Evolutionary conservation across 2,888 invertebrate species (phyloP).

Genomic region (Dolomedes plantarius): DNA sequence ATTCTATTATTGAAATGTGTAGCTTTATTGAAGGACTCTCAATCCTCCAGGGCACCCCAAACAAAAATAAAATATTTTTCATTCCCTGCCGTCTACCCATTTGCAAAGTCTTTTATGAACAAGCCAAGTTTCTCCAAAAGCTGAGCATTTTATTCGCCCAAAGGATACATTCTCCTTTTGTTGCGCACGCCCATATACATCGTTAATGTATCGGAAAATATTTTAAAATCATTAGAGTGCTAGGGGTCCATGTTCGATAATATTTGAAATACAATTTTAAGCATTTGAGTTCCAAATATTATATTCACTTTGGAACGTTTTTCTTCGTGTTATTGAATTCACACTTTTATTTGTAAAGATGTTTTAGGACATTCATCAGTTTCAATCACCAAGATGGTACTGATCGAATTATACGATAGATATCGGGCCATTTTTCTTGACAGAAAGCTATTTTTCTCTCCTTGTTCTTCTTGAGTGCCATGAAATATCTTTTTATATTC

Average conservation of each 20-base stretch:
- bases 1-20: conserved; percentile 3
- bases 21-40: background rate
- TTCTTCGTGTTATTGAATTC: too few species aligned
- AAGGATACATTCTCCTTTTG: background rate
- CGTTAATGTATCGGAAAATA: background rate
- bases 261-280: background rate
- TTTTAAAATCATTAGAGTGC: conserved; percentile 6
- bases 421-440: too few species aligned
- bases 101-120: background rate
- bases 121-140: background rate
- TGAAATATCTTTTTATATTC: too few species aligned
- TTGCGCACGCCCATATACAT: background rate
- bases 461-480: too few species aligned
- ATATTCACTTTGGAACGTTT: too few species aligned
- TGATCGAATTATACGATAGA: too few species aligned
- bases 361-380: too few species aligned
- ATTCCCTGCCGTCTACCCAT: background rate
- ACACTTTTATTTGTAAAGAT: too few species aligned
- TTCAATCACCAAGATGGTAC: too few species aligned
- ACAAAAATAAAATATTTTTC: background rate
- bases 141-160: background rate
- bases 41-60: background rate
- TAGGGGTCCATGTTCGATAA: background rate
- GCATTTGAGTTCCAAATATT: background rate
- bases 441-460: too few species aligned